phyloP scores from a whole-genome alignment of 2,888 invertebrate genomes.

The Brenthis hecate region DNA sequence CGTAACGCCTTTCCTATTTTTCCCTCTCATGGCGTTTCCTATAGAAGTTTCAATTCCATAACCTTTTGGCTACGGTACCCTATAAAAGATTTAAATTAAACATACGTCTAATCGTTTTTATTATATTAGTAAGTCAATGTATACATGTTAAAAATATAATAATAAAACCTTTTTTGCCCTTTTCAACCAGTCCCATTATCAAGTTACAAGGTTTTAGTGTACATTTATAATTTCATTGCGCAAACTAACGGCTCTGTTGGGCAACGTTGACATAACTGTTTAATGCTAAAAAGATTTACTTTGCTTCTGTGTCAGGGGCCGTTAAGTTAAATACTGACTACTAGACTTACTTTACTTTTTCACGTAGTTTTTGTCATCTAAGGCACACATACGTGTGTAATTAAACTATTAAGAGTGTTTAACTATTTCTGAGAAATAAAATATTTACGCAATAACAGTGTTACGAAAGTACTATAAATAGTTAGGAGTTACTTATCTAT shows the following conservation, averaged over 20 bases:
- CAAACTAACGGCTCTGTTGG: constrained; percentile 33
- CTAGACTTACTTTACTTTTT: constrained; percentile 13
- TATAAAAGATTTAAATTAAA: too few relatives aligned
- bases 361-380: background rate
- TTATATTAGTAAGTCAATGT: background rate
- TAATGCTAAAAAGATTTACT: constrained; percentile 36
- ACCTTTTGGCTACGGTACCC: too few relatives aligned
- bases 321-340: constrained; percentile 14
- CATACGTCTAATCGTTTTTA: too few relatives aligned
- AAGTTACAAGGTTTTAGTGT: constrained; percentile 6
- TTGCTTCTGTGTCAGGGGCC: constrained; percentile 25
- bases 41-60: too few relatives aligned
- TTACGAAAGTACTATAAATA: too few relatives aligned
- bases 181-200: constrained; percentile 12
- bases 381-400: constrained; percentile 3
- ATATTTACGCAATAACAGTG: too few relatives aligned
- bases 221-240: constrained; percentile 25
- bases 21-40: too few relatives aligned
- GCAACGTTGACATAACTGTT: constrained; percentile 36
- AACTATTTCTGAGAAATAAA: too few relatives aligned
- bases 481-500: too few relatives aligned
- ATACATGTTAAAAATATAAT: background rate
- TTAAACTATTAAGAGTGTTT: constrained; percentile 1
- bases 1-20: too few relatives aligned
- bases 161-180: background rate